Evolutionary conservation across 2,113 vertebrate genomes (phyloP).

Genomic region (human): DNA sequence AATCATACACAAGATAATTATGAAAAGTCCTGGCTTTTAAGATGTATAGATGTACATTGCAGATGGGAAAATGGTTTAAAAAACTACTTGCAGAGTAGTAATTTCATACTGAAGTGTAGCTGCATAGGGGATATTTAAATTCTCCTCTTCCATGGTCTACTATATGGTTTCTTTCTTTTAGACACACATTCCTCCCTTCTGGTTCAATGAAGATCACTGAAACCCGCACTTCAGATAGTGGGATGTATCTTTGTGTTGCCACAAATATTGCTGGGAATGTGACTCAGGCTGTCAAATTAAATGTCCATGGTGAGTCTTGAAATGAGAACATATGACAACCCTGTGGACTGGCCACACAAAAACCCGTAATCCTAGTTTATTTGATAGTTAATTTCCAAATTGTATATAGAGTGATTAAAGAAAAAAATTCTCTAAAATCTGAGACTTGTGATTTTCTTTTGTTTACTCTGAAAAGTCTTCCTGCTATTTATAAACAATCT

Average conservation of each 20-base stretch:
- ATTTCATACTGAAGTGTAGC: background rate
- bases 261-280: constrained; percentile 97
- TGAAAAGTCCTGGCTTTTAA: background rate
- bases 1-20: background rate
- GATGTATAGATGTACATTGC: background rate
- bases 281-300: constrained; percentile 90
- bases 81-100: background rate
- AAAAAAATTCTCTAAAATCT: background rate
- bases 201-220: constrained; percentile 95
- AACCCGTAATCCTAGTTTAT: background rate
- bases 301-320: constrained; percentile 89
- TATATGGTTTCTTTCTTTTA: constrained; percentile 79
- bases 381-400: background rate
- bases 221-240: constrained; percentile 91
- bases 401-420: background rate
- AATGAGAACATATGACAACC: background rate
- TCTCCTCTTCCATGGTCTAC: background rate
- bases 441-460: background rate
- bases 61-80: background rate
- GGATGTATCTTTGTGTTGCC: constrained; percentile 93
- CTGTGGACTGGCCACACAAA: background rate
- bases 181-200: constrained; percentile 92
- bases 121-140: background rate
- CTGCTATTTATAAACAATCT: background rate
- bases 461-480: background rate